Conservation (phyloP, 2,888 invertebrate genomes). For the Calameuta filiformis region DNA sequence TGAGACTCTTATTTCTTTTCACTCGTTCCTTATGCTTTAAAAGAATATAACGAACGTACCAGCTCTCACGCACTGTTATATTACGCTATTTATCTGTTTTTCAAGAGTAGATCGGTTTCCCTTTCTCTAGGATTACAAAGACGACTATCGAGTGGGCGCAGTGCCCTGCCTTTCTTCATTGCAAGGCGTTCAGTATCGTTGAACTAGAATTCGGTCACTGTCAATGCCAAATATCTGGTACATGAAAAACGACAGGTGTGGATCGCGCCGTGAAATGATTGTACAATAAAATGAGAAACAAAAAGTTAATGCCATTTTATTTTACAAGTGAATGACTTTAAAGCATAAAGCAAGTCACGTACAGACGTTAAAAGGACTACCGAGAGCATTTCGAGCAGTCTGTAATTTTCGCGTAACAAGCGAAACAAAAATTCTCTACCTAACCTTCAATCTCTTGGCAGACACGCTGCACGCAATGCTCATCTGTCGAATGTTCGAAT, state of each 20-base stretch:
- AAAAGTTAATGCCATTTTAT: neutral
- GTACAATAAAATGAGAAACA: neutral
- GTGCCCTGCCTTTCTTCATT: neutral
- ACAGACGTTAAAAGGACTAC: neutral
- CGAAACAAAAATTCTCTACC: neutral
- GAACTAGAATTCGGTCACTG: conserved; percentile 3
- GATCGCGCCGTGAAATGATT: neutral
- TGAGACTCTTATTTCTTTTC: conserved; percentile 4
- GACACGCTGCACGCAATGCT: neutral
- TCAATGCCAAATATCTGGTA: conserved; percentile 1
- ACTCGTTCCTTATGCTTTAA: neutral
- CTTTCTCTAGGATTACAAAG: neutral
- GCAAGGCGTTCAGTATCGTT: neutral
- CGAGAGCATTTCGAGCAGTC: neutral
- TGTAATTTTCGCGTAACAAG: neutral
- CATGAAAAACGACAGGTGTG: neutral
- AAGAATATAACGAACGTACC: neutral
- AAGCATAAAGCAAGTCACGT: neutral
- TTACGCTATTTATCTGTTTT: neutral
- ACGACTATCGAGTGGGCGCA: neutral
- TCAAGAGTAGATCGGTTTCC: conserved; percentile 1
- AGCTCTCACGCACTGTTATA: neutral
- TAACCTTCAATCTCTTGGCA: neutral
- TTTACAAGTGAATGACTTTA: neutral
- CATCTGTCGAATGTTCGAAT: neutral